Evolutionary conservation across 1,140 invertebrate genomes (phyloP), one percentile per base, ranked within the genome.

Genomic region (Cardiocondyla obscurior): DNA sequence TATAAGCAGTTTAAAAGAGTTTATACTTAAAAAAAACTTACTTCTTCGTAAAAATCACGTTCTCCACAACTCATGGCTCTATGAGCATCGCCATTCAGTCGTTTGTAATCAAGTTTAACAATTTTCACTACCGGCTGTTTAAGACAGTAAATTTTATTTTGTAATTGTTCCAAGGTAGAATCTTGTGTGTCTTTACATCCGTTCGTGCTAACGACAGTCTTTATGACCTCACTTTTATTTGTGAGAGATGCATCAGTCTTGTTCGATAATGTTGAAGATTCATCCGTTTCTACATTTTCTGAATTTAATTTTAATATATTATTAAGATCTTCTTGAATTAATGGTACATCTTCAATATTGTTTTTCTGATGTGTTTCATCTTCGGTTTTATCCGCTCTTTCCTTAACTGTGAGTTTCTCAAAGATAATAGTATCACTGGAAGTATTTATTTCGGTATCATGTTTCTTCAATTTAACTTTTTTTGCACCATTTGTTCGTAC

Each of bases 1-100:
- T 19, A 33, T 19, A 14, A 1, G 12, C 0, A 81, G 77, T 49
- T 2, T 49, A 49, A 69, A n/a, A 8, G 30, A 7, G 44, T 39
- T 2, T 36, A 14, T 28, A 57, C 53, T 0, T 19, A 3, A n/a
- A 79, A n/a, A 33, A 51, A 69, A 14, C 14, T n/a, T 85, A 91
- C 92, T 72, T 92, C 90, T 87, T 93, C 93, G 16, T 92, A 92
- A 76, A 88, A 87, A 85, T 94, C 93, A 44, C 90, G 88, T 81
- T 93, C 90, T 5, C 87, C 88, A 72, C 92, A 93, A 67, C 92
- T 91, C 93, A 94, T 94, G 33, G 92, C 88, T 86, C 92, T 88
- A 42, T 93, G 93, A 0, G 92, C 92, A 84, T 90, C 93, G 19
- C 93, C 93, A 70, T 93, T 93, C 28, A 93, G 64, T n/a, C 64